phyloP scores from a whole-genome alignment of 1,140 invertebrate genomes.

The Papilio glaucus region DNA sequence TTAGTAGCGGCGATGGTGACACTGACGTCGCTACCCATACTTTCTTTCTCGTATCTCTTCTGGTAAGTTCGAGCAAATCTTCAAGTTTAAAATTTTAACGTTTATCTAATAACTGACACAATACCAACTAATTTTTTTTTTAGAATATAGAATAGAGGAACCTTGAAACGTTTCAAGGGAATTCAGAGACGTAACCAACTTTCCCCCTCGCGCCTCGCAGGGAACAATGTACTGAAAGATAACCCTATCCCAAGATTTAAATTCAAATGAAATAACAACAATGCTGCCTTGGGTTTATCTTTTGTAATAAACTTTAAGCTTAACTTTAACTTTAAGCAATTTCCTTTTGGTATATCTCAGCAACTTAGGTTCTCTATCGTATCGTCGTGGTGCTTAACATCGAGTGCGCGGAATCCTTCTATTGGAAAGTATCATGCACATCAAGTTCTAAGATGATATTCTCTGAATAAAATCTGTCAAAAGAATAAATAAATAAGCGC shows the following conservation, averaged over 20 bases:
- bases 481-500: too few species aligned
- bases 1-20: too few species aligned
- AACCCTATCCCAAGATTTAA: not conserved
- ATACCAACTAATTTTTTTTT: too few species aligned
- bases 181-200: not conserved
- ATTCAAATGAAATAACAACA: slow-evolving; percentile 18
- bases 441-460: not conserved
- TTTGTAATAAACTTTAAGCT: not conserved
- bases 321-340: not conserved
- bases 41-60: too few species aligned
- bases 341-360: not conserved
- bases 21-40: too few species aligned
- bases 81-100: too few species aligned
- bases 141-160: too few species aligned
- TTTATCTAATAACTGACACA: too few species aligned
- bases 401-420: not conserved
- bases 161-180: too few species aligned
- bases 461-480: too few species aligned
- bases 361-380: not conserved
- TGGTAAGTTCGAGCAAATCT: too few species aligned
- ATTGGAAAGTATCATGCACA: too few species aligned
- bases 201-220: not conserved
- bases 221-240: not conserved
- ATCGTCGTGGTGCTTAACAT: not conserved
- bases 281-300: not conserved